These are phyloP conservation scores for Turdus rufiventris DNA, from an alignment of 2,113 vertebrate species.

Conservation along the genomic window DNA sequence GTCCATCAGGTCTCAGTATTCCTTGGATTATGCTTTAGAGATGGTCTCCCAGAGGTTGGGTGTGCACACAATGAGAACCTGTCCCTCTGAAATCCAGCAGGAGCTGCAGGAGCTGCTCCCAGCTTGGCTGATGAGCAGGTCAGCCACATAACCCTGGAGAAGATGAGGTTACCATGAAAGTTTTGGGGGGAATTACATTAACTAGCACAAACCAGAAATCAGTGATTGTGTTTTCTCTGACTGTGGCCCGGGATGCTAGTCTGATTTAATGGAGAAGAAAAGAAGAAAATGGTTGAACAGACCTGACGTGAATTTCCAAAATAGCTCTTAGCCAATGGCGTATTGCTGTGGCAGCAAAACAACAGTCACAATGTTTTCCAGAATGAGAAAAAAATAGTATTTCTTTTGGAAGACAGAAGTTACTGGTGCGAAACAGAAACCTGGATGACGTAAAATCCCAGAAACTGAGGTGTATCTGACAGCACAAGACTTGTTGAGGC, in stretches of 20 bases:
- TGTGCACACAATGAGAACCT: neutral
- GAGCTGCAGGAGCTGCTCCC: neutral
- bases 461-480: neutral
- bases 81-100: neutral
- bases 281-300: neutral
- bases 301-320: neutral
- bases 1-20: neutral
- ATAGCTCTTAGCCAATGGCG: neutral
- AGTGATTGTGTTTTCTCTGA: neutral
- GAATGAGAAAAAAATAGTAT: neutral
- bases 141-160: neutral
- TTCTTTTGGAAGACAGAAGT: neutral
- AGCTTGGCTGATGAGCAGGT: neutral
- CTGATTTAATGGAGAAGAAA: neutral
- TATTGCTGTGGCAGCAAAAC: neutral
- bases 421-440: neutral
- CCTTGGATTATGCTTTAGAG: neutral
- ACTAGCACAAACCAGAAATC: neutral
- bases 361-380: neutral
- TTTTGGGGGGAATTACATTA: neutral
- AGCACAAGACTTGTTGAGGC: neutral
- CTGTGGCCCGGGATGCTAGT: neutral
- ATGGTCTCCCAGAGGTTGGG: neutral
- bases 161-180: neutral
- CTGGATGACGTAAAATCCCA: neutral